These are phyloP conservation scores for Pollenia angustigena DNA, from an alignment of 2,888 invertebrate genomes.

Conservation along the genomic window DNA sequence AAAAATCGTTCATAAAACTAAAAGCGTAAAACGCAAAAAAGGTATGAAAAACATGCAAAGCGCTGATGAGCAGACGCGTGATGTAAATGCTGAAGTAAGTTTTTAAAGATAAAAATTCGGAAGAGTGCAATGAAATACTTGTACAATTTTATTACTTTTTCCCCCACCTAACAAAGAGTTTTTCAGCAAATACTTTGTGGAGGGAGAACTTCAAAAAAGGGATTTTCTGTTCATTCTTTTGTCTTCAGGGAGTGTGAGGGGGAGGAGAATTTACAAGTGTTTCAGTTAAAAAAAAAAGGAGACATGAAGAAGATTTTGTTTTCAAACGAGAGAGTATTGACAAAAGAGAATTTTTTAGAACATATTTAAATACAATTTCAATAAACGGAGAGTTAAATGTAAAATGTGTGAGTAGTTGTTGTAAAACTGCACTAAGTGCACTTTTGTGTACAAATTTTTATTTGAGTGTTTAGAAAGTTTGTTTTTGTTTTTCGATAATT, in stretches of 20 bases:
- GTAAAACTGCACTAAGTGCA: constrained; percentile 50
- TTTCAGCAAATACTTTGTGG: constrained; percentile 63
- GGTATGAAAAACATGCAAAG: no score
- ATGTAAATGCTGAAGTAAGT: no score
- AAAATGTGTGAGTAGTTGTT: constrained; percentile 18
- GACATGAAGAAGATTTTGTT: neutral
- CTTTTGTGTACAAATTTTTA: neutral
- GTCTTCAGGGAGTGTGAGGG: neutral
- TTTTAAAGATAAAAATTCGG: no score
- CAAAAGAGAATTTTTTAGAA: constrained; percentile 8
- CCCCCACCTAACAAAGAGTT: neutral
- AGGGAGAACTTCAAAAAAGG: constrained; percentile 44
- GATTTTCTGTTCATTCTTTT: neutral
- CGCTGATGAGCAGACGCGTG: no score
- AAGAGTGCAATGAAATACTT: no score
- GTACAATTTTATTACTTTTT: no score
- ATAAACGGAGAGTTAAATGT: constrained; percentile 17
- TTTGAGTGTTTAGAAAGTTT: constrained; percentile 69
- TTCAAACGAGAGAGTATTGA: neutral
- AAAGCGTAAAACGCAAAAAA: no score
- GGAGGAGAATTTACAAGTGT: constrained; percentile 7
- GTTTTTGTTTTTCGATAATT: constrained; percentile 73
- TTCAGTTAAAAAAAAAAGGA: neutral
- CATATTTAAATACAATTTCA: constrained; percentile 1
- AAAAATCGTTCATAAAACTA: no score